phyloP scores from a whole-genome alignment of 2,888 invertebrate species.

The Agelastica alni region DNA sequence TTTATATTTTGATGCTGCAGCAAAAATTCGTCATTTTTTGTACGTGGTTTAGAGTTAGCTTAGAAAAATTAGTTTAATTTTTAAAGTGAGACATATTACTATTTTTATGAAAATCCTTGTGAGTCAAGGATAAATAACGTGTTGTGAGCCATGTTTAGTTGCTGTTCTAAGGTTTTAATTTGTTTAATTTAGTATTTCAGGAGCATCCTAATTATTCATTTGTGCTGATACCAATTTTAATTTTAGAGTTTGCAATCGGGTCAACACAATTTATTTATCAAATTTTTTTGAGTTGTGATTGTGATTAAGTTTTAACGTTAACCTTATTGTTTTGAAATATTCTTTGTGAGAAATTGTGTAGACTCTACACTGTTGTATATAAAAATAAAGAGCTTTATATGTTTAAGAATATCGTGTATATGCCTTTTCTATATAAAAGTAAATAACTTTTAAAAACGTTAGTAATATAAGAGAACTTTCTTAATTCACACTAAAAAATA shows the following conservation, averaged over 20 bases:
- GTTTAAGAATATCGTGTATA: conserved; percentile 18
- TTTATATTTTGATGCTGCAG: no score
- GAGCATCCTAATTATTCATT: no score
- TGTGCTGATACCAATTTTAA: no score
- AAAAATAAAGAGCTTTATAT: conserved; percentile 17
- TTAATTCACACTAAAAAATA: background rate
- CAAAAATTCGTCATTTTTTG: no score
- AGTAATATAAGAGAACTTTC: background rate
- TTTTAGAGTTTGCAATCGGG: no score
- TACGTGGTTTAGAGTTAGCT: no score
- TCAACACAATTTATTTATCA: no score
- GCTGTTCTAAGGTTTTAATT: background rate
- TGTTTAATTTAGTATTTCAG: background rate
- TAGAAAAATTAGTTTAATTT: no score
- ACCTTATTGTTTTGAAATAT: background rate
- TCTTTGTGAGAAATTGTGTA: background rate
- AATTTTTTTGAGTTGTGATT: no score
- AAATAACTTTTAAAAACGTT: no score
- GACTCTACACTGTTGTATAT: conserved; percentile 3
- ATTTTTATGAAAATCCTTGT: background rate
- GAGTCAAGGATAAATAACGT: background rate
- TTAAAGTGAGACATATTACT: background rate
- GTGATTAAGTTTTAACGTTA: no score
- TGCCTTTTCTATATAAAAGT: conserved; percentile 17
- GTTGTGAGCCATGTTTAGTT: conserved; percentile 6